Evolutionary conservation across 2,888 invertebrate species (phyloP), one percentile per base, ranked within the genome.

Genomic region (Amblyjoppa fuscipennis): DNA sequence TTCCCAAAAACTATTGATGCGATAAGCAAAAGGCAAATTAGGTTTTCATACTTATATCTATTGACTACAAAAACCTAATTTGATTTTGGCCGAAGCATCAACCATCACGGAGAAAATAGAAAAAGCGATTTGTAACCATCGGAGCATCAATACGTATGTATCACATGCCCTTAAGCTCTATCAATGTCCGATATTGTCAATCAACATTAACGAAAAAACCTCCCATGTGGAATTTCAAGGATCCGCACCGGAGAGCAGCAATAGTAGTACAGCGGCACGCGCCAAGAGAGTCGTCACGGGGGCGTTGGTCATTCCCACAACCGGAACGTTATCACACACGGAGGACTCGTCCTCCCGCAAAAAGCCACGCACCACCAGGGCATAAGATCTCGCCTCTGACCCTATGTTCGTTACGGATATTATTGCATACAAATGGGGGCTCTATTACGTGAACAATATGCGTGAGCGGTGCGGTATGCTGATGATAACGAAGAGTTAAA

Each of bases 311-410:
- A 76, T 80, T 53, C 79, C 86, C 28, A 70, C 81, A 53, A 77
- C 81, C 76, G 71, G 56, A 16, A 41, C 89, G 49, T 80, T 88
- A 68, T 87, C 92, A 76, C 89, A 86, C 45, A 87, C 88, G 66
- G 93, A 93, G 74, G 93, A 93, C 80, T 75, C 90, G 61, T 86
- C 92, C 76, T 86, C 92, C 49, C 93, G 93, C 86, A 93, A 93
- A 90, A 93, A 93, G 83, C 91, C 93, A 83, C 93, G 93, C 81
- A 91, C 92, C 84, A 91, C 93, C 83, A 91, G 93, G 87, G 91
- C 92, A 91, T 93, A 93, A 93, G 89, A 91, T 51, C 56, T 20
- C 69, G 76, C 74, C 68, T 49, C 69, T 73, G 49, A 80, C 31
- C 31, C 64, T 64, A 64, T 31, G 76, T 81, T 81, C 70, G 74